phyloP scores from a whole-genome alignment of 2,797 vertebrate genomes.

The Dromococcyx pavoninus region DNA sequence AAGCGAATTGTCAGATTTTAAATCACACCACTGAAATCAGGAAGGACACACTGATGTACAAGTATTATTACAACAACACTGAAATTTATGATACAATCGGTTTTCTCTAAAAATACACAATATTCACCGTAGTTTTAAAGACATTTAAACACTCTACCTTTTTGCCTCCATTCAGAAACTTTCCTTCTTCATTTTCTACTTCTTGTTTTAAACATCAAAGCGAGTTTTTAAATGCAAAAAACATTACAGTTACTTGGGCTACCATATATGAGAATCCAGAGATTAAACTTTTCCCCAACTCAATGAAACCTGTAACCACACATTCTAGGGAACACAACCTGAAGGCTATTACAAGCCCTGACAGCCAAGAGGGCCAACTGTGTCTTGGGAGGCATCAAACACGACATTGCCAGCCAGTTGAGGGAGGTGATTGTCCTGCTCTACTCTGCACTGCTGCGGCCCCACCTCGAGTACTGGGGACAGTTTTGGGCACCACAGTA shows the following conservation, averaged over 20 bases:
- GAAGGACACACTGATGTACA: not conserved
- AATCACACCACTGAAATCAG: not conserved
- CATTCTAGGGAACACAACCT: not conserved
- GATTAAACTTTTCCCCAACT: not conserved
- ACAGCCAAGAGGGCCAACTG: no score
- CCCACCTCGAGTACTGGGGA: no score
- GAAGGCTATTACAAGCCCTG: not conserved
- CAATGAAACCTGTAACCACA: not conserved
- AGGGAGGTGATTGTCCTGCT: no score
- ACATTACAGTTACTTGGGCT: not conserved
- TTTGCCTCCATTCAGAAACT: not conserved
- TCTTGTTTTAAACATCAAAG: not conserved
- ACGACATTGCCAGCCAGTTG: no score
- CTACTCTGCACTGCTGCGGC: no score
- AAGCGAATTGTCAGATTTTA: not conserved
- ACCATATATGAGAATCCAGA: not conserved
- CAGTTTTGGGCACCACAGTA: no score
- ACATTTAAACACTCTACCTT: not conserved
- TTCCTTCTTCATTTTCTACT: not conserved
- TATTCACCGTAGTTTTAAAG: not conserved
- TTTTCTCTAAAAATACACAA: not conserved
- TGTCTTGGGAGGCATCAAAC: no score
- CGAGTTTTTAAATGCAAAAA: not conserved
- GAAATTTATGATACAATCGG: not conserved
- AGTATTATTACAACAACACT: not conserved